Conservation (phyloP, 2,888 invertebrate species). For the Thymelicus sylvestris region DNA sequence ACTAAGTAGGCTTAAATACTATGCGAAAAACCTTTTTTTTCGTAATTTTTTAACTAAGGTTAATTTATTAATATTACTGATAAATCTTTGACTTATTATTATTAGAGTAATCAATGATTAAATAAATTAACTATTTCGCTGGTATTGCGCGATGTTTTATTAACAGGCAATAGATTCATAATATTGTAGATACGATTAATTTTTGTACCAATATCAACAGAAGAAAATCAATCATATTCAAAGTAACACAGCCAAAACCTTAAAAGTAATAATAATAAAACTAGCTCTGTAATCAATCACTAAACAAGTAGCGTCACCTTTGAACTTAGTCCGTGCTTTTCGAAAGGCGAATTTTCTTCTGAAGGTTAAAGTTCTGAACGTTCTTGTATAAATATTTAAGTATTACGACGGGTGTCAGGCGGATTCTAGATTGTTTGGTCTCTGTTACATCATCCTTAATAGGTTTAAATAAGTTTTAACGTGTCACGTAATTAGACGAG, state of each 20-base stretch:
- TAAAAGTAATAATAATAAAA: not conserved
- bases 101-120: too few species aligned
- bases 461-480: conserved; percentile 50
- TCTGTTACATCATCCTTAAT: conserved; percentile 62
- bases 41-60: too few species aligned
- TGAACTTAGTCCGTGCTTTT: conserved; percentile 62
- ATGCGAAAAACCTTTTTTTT: too few species aligned
- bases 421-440: conserved; percentile 61
- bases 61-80: too few species aligned
- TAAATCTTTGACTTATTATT: too few species aligned
- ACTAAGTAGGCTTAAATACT: too few species aligned
- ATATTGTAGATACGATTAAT: too few species aligned
- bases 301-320: conserved; percentile 70
- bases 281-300: conserved; percentile 42
- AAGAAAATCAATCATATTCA: not conserved
- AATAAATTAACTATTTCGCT: too few species aligned
- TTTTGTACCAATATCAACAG: too few species aligned
- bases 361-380: conserved; percentile 43
- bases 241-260: not conserved
- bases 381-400: conserved; percentile 61
- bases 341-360: conserved; percentile 46
- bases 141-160: too few species aligned
- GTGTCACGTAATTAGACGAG: conserved; percentile 41
- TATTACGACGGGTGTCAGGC: conserved; percentile 58
- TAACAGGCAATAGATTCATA: too few species aligned